A percentile compares a stretch with the other conserved stretches of the same genome.
phyloP scores from a whole-genome alignment of 2,797 vertebrate species.

The Hypotaenidia okinawae region DNA sequence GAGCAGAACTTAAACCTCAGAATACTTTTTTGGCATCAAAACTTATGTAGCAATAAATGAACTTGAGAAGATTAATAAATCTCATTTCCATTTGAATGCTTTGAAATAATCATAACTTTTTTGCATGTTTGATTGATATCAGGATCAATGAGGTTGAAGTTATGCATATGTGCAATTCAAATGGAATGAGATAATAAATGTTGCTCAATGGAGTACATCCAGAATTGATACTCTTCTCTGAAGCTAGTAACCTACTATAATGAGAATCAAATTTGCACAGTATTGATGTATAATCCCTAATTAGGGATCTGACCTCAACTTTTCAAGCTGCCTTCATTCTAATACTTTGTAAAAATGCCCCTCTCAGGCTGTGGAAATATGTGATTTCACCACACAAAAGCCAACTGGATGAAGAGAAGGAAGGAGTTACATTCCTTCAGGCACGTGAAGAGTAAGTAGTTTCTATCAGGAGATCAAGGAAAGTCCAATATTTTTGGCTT shows the following conservation, averaged over 20 bases:
- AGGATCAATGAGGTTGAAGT: constrained; percentile 20
- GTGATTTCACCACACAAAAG: neutral
- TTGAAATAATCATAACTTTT: constrained; percentile 3
- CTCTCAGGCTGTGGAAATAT: neutral
- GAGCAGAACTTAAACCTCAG: neutral
- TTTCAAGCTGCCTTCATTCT: neutral
- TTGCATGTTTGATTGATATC: neutral
- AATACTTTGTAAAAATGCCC: neutral
- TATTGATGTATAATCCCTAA: neutral
- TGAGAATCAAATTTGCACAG: neutral
- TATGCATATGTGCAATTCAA: neutral
- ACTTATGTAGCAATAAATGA: constrained; percentile 6
- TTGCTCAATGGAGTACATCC: neutral
- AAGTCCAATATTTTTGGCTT: neutral
- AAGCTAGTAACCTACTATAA: constrained; percentile 26
- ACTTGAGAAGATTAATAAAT: constrained; percentile 11
- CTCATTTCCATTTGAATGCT: neutral
- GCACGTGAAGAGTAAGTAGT: neutral
- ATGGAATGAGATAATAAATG: neutral
- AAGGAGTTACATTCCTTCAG: neutral
- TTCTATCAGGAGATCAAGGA: neutral
- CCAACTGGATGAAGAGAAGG: neutral
- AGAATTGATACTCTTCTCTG: constrained; percentile 2
- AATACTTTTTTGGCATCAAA: neutral
- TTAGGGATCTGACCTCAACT: neutral